A percentile compares a stretch with the other conserved stretches of the same genome.
phyloP scores from a whole-genome alignment of 2,797 vertebrate species.

The Remorina albescens region DNA sequence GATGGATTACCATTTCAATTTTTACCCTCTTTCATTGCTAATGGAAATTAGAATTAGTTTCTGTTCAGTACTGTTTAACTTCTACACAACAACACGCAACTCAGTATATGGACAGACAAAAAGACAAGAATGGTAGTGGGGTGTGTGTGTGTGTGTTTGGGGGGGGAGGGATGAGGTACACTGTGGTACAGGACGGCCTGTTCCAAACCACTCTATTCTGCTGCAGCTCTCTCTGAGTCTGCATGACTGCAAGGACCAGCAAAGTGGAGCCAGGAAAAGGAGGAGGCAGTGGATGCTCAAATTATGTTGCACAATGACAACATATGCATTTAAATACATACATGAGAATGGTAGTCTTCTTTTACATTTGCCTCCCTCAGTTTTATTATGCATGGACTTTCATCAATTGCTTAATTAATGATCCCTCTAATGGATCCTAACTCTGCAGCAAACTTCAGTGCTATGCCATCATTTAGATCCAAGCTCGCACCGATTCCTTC shows the following conservation, averaged over 20 bases:
- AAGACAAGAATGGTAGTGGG: slow-evolving; percentile 6
- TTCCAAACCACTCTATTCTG: slow-evolving; percentile 28
- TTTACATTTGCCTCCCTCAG: neutral
- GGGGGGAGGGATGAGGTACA: slow-evolving; percentile 21
- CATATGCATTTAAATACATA: slow-evolving; percentile 6
- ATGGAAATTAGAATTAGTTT: slow-evolving; percentile 50
- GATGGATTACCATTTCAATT: slow-evolving; percentile 73
- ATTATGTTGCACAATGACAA: neutral
- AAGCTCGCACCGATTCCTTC: slow-evolving; percentile 19
- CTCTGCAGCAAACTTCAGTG: slow-evolving; percentile 6
- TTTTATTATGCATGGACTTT: slow-evolving; percentile 5
- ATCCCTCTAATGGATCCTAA: slow-evolving; percentile 17
- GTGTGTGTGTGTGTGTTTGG: too few relatives aligned
- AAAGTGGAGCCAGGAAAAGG: slow-evolving; percentile 35
- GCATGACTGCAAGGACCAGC: slow-evolving; percentile 12
- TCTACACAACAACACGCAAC: slow-evolving; percentile 12
- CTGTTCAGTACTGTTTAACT: slow-evolving; percentile 8
- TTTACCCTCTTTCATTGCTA: slow-evolving; percentile 48
- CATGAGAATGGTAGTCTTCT: neutral
- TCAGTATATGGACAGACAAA: slow-evolving; percentile 4
- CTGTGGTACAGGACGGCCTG: slow-evolving; percentile 39
- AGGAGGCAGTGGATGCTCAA: slow-evolving; percentile 15
- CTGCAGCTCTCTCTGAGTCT: slow-evolving; percentile 20
- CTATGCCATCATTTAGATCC: neutral
- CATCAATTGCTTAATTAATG: slow-evolving; percentile 7